Percentiles rank a stretch among this genome's conserved stretches.
These are phyloP conservation scores for Drosophila neotestacea DNA, from an alignment of 2,888 invertebrate species.

Conservation along the genomic window DNA sequence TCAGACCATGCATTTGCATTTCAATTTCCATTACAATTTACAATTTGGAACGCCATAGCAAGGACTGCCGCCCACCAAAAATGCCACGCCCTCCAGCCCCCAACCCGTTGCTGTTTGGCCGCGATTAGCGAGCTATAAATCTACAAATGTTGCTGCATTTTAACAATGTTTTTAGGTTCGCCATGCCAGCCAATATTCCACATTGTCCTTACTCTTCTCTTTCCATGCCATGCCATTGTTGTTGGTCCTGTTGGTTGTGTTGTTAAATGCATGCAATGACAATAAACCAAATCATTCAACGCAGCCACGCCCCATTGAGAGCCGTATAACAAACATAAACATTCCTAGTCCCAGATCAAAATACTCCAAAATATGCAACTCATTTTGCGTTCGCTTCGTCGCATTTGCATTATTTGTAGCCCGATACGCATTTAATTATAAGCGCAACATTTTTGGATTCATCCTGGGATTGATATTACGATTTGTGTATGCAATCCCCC, in stretches of 20 bases:
- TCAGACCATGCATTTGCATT: constrained; percentile 77
- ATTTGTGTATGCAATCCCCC: constrained; percentile 3
- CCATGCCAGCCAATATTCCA: constrained; percentile 63
- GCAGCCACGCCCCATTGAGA: constrained; percentile 65
- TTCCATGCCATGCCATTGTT: constrained; percentile 12
- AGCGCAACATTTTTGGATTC: constrained; percentile 36
- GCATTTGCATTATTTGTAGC: constrained; percentile 72
- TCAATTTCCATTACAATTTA: constrained; percentile 80
- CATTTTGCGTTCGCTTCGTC: constrained; percentile 45
- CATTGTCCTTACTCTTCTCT: neutral
- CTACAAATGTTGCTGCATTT: constrained; percentile 76
- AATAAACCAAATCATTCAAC: constrained; percentile 77
- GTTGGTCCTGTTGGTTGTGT: constrained; percentile 39
- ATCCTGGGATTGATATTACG: constrained; percentile 28
- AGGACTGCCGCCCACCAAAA: constrained; percentile 54
- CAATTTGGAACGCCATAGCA: constrained; percentile 55
- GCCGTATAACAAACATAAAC: constrained; percentile 57
- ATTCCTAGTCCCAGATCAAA: constrained; percentile 35
- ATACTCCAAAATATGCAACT: constrained; percentile 70
- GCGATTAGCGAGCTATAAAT: constrained; percentile 82
- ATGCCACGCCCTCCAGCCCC: constrained; percentile 22
- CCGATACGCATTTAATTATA: constrained; percentile 77
- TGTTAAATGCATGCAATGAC: constrained; percentile 75
- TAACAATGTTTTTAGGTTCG: constrained; percentile 71
- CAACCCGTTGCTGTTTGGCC: constrained; percentile 63